Base-by-base conservation (phyloP, 2,888 invertebrate genomes). In the Acleris literana region DNA sequence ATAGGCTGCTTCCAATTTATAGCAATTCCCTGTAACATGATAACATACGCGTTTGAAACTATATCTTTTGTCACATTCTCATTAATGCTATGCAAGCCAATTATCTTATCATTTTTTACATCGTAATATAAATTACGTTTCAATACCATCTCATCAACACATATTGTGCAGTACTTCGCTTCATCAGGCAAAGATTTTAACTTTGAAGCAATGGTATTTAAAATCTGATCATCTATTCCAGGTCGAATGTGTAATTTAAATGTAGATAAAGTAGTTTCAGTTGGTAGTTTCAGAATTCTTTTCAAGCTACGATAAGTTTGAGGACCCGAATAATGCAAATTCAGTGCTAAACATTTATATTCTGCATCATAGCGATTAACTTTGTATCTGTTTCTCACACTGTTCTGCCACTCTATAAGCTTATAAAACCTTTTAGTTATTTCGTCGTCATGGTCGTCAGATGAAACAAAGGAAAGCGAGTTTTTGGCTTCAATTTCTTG, bases 11-110 rank as follows among this genome's bases (percentile, higher is more conserved):
- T 52, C 51, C 52, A 60, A 3, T 60, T 16, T 2, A n/a, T 3
- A 39, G 9, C 13, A 2, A 51, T 20, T 1, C 60, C 51, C 39
- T 13, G 13, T 1, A 52, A 5, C 51, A 60, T 43, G 3, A 51
- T 51, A 1, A 51, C 52, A 52, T n/a, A 60, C 2, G 52, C 51
- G 22, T 52, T 20, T 5, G 17, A 33, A 16, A 25, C 52, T 7
- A 52, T 51, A 16, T 52, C 60, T 60, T 3, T 11, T n/a, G 20
- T 18, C 13, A 6, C 49, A 17, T 13, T 20, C 1, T 20, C 60
- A 22, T 60, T 44, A 3, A 60, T 52, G 18, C 43, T 25, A 7
- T 59, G 59, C 5, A 59, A 39, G 3, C 59, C 59, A 51, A 59
- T 20, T 5, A 59, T 13, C 20, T 59, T 43, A 22, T 60, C 60